Percentiles rank a stretch among this genome's conserved stretches.
phyloP scores from a whole-genome alignment of 2,113 vertebrate species.

The Heterocephalus glaber region DNA sequence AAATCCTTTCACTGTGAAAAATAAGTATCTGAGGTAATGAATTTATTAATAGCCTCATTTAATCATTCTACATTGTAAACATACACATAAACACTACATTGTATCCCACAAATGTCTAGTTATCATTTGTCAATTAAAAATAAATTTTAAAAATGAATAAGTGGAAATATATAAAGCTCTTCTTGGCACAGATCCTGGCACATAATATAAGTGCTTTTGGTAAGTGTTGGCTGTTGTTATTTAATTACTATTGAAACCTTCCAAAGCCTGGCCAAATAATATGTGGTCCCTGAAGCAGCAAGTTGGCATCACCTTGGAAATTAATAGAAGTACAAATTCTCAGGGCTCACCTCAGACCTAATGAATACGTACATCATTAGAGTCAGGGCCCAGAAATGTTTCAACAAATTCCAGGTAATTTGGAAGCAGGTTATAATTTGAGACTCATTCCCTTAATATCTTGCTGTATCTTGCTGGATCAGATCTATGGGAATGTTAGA shows the following conservation, averaged over 20 bases:
- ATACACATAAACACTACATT: neutral
- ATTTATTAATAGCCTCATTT: neutral
- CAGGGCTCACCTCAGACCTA: neutral
- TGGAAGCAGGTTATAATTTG: neutral
- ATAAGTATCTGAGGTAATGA: neutral
- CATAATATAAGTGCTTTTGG: neutral
- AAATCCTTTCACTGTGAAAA: neutral
- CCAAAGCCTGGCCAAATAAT: slow-evolving; percentile 2
- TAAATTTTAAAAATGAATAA: slow-evolving; percentile 33
- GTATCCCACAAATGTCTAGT: neutral
- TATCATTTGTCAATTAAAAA: slow-evolving; percentile 3
- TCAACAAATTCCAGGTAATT: neutral
- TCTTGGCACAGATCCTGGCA: slow-evolving; percentile 14
- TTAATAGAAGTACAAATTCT: slow-evolving; percentile 42
- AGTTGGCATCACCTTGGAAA: neutral
- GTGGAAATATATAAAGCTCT: neutral
- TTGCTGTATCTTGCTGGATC: neutral
- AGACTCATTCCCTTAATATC: neutral
- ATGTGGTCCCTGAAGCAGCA: neutral
- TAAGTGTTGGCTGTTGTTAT: neutral
- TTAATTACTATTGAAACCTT: slow-evolving; percentile 49
- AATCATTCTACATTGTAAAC: neutral
- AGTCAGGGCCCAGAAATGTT: neutral
- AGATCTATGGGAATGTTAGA: neutral
- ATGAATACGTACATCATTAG: neutral